These are phyloP conservation scores for Coregonus suidteri DNA, from an alignment of 2,797 vertebrate genomes.

Conservation along the genomic window DNA sequence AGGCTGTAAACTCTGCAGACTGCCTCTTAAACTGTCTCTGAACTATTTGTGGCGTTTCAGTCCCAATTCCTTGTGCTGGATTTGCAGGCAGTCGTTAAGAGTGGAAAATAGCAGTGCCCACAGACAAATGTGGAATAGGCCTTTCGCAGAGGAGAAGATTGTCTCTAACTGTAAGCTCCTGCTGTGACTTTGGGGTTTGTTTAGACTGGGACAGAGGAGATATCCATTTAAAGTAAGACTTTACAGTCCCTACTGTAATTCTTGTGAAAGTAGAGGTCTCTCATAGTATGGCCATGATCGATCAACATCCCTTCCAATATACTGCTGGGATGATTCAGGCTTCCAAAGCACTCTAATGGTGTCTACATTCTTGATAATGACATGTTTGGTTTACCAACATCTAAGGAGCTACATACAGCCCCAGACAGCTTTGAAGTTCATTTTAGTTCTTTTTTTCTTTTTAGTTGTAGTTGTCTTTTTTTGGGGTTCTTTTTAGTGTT, in stretches of 20 bases:
- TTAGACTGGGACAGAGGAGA: background rate
- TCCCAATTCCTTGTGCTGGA: slow-evolving; percentile 29
- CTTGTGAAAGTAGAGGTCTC: background rate
- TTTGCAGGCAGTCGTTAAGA: slow-evolving; percentile 45
- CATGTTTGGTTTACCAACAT: background rate
- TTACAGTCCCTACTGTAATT: background rate
- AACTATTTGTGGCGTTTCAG: background rate
- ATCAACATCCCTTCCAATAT: background rate
- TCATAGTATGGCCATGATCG: background rate
- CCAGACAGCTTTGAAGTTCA: background rate
- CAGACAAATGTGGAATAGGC: slow-evolving; percentile 38
- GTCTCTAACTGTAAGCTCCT: slow-evolving; percentile 24
- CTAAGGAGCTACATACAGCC: background rate
- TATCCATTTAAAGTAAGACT: background rate
- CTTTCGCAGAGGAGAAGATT: slow-evolving; percentile 31
- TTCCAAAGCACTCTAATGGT: background rate
- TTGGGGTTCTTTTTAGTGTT: too few relatives aligned
- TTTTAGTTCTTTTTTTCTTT: too few relatives aligned
- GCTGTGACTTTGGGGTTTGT: slow-evolving; percentile 1
- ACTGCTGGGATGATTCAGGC: background rate
- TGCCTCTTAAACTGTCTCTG: background rate
- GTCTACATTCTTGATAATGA: background rate
- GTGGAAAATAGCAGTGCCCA: slow-evolving; percentile 45
- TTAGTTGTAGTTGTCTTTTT: too few relatives aligned
- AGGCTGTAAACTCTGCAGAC: background rate